Base-by-base conservation (phyloP, 2,113 vertebrate species). In the Sander vitreus region DNA sequence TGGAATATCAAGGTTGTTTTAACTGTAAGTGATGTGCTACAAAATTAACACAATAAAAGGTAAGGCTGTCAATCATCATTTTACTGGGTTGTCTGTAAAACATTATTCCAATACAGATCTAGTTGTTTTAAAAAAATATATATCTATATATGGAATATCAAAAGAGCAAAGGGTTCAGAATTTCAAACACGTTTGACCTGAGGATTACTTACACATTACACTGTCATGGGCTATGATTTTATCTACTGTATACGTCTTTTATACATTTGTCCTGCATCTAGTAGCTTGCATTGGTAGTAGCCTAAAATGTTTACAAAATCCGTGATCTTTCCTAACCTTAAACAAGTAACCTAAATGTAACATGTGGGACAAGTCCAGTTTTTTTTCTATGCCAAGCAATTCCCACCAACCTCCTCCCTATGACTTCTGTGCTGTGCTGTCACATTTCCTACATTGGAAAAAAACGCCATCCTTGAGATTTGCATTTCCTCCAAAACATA, bases 1-100 rank as follows among this genome's bases (percentile, higher is more conserved):
- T 43, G 57, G 58, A 50, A 16, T 25, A 78, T 53, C 21, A 10
- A 11, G 21, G 18, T 14, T 65, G 70, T 88, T 85, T 81, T 50
- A 4, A 72, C 53, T 85, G 82, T 57, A 85, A 74, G 19, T 1
- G 63, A 87, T 84, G 62, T 1, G 53, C 45, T 47, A 45, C 64
- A 51, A 43, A 62, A 54, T 27, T 0, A 68, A 73, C 39, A 73
- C 60, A 30, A 68, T 47, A 19, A 33, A 43, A 54, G 62, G 55
- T 30, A 25, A n/a, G 45, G 54, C 54, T 60, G 80, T 55, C 66
- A 80, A 48, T 80, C 76, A 54, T 69, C 68, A 25, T 63, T 48
- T 53, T 14, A n/a, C 33, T 47, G 33, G 7, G 65, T 6, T 53
- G 39, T 65, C 64, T 71, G 33, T 59, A 47, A 66, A 66, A 47